Base-by-base conservation (phyloP, 1,140 invertebrate genomes). In the Xylocopa sonorina region DNA sequence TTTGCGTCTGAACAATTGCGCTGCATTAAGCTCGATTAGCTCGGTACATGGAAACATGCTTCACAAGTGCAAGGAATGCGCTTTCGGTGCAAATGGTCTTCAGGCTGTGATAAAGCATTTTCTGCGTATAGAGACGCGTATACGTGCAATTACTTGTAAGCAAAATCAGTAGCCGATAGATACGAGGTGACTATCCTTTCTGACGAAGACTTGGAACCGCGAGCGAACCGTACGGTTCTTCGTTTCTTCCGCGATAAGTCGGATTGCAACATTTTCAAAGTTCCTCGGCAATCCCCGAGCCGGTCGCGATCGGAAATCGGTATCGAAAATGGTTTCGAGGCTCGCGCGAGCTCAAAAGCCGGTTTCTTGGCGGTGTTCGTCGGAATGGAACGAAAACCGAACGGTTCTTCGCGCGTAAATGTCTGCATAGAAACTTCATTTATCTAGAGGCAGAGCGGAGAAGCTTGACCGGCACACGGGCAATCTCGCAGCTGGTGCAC, bases 401-500 rank as follows among this genome's bases (percentile, higher is more conserved):
- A 78, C 77, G 68, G 77, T 78, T 78, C 69, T 72, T 27, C 27
- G 38, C 38, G 50, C 41, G 32, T 71, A 60, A 60, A 67, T 60
- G n/a, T 50, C 51, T 12, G 62, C 34, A 55, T 51, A 55, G 62
- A 64, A 60, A 82, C 29, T 81, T 78, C 53, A 58, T 64, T 68
- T 78, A 73, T 84, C 57, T 74, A 51, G 73, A 78, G 38, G 64
- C 69, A 78, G 64, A 77, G 55, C 50, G 55, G 68, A 34, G 79
- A 77, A 34, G 79, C 58, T 38, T 24, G 57, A 60, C 57, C 32
- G 32, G 50, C 51, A 46, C 63, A 46, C 64, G 34, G 69, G 57
- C 57, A 81, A 75, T 84, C 75, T 74, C 81, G 71, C 79, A 84
- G 80, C 83, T 86, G 83, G 80, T 73, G 67, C 83, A 86, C 79